Evolutionary conservation across 2,888 invertebrate species (phyloP).

Genomic region (Cotesia congregata): DNA sequence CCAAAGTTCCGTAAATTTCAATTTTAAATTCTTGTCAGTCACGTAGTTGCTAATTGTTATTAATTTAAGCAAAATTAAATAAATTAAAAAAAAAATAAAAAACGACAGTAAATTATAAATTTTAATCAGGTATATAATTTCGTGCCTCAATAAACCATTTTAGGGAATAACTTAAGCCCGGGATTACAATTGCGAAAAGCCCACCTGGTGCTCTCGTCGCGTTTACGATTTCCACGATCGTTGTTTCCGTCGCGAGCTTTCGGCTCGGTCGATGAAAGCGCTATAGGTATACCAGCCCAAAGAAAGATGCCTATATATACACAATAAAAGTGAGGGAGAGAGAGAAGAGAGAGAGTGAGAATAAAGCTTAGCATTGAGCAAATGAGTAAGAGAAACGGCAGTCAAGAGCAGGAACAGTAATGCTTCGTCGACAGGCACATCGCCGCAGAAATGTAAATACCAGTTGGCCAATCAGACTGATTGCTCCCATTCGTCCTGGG

Average conservation of each 20-base stretch:
- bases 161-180: conserved; percentile 34
- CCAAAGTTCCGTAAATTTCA: too few species aligned
- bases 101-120: neutral
- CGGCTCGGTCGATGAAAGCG: conserved; percentile 16
- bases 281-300: conserved; percentile 3
- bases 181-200: conserved; percentile 46
- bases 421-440: conserved; percentile 48
- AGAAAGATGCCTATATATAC: conserved; percentile 7
- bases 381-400: conserved; percentile 11
- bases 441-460: conserved; percentile 67
- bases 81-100: neutral
- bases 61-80: neutral
- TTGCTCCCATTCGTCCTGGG: conserved; percentile 67
- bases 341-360: conserved; percentile 22
- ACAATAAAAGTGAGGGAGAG: conserved; percentile 2
- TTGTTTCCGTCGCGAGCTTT: conserved; percentile 30
- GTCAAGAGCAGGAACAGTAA: conserved; percentile 31
- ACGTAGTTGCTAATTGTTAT: neutral
- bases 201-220: conserved; percentile 48
- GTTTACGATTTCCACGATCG: conserved; percentile 42
- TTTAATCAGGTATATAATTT: conserved; percentile 10
- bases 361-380: conserved; percentile 22
- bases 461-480: conserved; percentile 68
- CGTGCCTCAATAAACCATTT: conserved; percentile 18
- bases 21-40: too few species aligned